Evolutionary conservation across 2,888 invertebrate species (phyloP), one percentile per base, ranked within the genome.

Genomic region (Ctena decussata): DNA sequence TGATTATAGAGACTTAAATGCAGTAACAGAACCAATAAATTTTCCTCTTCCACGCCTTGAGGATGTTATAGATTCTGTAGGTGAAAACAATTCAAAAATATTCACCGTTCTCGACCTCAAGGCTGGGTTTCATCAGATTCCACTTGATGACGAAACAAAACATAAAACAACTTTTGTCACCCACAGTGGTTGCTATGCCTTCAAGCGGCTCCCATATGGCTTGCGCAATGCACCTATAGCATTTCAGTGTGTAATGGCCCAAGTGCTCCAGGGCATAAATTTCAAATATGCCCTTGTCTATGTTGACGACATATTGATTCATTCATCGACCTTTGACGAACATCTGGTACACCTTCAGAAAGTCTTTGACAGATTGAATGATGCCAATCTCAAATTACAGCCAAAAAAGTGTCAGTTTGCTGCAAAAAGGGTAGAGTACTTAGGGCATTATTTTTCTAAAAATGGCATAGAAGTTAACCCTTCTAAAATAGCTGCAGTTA

Each of bases 291-390:
- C 77, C 2, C 49, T 91, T 11, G 79, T 83, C 6, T 91, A 90
- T 78, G 73, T 91, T 21, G 92, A 92, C 76, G 90, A 90, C 70
- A 83, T 91, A 0, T 27, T 90, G 11, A 72, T 84, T 8, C 81
- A 83, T 57, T 81, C 73, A 15, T 6, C 77, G 6, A 71, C 57
- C n/a, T 77, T 86, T 69, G 69, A 70, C 27, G 39, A 73, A 32
- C 86, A 86, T 60, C 44, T 83, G 30, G 37, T 37, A 18, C 86
- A 83, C 21, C 57, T 83, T n/a, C 30, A 80, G 46, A 44, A n/a
- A 0, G 73, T 86, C 30, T 84, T 86, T 70, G 69, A 81, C 30
- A 75, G 81, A 6, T 27, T 86, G n/a, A 44, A 81, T 5, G 72
- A 81, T 35, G 86, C 86, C 0, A 84, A 84, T 60, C 37, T 86